Base-by-base conservation (phyloP, 2,888 invertebrate species). In the Drosophila seclusa region DNA sequence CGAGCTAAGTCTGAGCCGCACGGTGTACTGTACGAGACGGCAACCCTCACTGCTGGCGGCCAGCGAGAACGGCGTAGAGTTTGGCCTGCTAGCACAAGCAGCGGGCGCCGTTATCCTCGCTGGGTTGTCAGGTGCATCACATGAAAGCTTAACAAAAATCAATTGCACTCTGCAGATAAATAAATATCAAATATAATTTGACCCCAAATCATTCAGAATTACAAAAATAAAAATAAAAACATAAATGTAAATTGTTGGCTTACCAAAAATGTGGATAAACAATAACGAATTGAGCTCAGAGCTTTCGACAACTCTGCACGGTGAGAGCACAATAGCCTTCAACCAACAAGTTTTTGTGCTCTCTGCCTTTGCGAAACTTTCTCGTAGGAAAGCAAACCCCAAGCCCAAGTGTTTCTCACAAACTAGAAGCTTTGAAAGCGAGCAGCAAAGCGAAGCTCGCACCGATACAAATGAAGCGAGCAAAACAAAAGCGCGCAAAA, bases 41-140 rank as follows among this genome's bases (percentile, higher is more conserved):
- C 90, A 87, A 87, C 83, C 90, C 88, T 90, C 82, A 91, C 89
- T 90, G 84, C 78, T 78, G 66, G 42, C 55, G 42, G 49, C 31
- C 65, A 42, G 38, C 63, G 63, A 78, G 66, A 50, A 53, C 60
- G 64, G 70, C 78, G 50, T 67, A 54, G 67, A 64, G 67, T 55
- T 69, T 66, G 53, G 68, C 65, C 52, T 49, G 64, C 63, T 55
- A 63, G 71, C 68, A 66, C 40, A 54, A 60, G 62, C 65, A 75
- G 54, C 66, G 49, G 45, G 52, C 27, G 45, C 16, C 38, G 60
- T 69, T 68, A 52, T 76, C 64, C 76, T 71, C 7, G 5, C 52
- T 79, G 76, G 80, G 81, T 80, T 87, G 73, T 40, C 76, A 80
- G 38, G 32, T 13, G 45, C 45, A 3, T 6, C 53, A 4, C 0